phyloP scores from a whole-genome alignment of 2,113 vertebrate species.

The Apeltes quadracus region DNA sequence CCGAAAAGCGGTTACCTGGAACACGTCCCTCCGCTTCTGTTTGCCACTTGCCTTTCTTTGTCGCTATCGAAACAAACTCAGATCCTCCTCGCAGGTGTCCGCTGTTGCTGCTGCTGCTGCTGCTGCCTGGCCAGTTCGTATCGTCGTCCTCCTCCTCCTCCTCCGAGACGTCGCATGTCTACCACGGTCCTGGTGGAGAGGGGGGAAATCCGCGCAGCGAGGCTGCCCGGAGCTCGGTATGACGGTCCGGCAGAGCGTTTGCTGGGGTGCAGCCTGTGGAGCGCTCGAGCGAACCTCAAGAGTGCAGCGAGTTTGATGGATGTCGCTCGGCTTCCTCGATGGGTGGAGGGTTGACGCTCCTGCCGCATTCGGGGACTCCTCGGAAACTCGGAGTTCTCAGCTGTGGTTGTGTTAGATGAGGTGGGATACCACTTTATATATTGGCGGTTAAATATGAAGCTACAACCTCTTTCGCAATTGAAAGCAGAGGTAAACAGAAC shows the following conservation, averaged over 20 bases:
- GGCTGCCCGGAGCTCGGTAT: constrained; percentile 13
- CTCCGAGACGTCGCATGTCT: constrained; percentile 71
- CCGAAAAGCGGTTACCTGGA: neutral
- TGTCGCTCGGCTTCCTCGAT: constrained; percentile 45
- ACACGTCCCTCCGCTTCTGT: neutral
- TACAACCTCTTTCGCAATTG: no score
- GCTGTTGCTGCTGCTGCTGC: constrained; percentile 36
- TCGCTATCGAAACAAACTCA: constrained; percentile 57
- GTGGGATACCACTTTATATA: no score
- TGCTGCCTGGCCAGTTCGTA: constrained; percentile 54
- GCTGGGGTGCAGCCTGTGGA: neutral
- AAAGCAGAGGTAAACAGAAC: no score
- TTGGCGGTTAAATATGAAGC: no score
- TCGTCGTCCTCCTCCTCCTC: constrained; percentile 59
- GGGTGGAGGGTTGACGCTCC: constrained; percentile 53
- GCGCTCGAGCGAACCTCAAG: neutral
- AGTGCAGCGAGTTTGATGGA: constrained; percentile 43
- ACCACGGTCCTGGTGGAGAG: constrained; percentile 42
- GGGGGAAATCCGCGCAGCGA: constrained; percentile 22
- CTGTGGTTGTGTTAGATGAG: neutral
- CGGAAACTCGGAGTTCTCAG: neutral
- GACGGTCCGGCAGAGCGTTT: neutral
- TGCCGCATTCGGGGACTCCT: constrained; percentile 50
- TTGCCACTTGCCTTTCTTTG: constrained; percentile 50
- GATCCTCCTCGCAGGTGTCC: constrained; percentile 61